Base-by-base conservation (phyloP, 2,888 invertebrate species). In the Eupeodes latifasciatus region DNA sequence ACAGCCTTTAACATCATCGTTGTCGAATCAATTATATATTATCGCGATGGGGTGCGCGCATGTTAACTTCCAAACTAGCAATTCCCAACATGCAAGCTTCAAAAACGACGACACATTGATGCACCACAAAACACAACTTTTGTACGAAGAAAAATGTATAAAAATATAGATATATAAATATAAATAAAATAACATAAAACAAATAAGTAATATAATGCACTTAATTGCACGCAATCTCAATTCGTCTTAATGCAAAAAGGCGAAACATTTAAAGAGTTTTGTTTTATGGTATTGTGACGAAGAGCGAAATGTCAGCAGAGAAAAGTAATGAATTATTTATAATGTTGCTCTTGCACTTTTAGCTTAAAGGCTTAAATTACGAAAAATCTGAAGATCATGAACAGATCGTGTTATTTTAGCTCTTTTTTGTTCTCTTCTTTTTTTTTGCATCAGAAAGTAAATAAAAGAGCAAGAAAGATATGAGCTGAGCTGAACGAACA, bases 11-110 rank as follows among this genome's bases (percentile, higher is more conserved):
- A 34, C 67, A 51, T 69, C 64, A 47, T 59, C 72, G 44, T 59
- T 59, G 76, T 75, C 76, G 71, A 79, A 83, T 83, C 80, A 81
- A 76, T 87, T 84, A 81, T 84, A 81, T 81, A 81, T 81, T 83
- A 81, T 84, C 83, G 66, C 87, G 72, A 77, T 80, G 80, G 80
- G 87, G 84, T 83, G 87, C 77, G 87, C 77, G 66, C 83, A 67
- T 87, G 66, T 77, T 27, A 72, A 59, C 49, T 66, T 51, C 64
- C 57, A 44, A 55, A 57, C 47, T 59, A 40, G 69, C 66, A 77
- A 76, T 86, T 72, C 67, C 10, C 55, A 51, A 84, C 71, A 85
- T 85, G 64, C 82, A 76, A 72, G 34, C 11, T 14, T 55, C 55
- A 55, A 71, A 40, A 72, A 59, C 47, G 44, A 57, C 40, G 27